phyloP scores from a whole-genome alignment of 2,888 invertebrate species.

The Stictocephala bisonia region DNA sequence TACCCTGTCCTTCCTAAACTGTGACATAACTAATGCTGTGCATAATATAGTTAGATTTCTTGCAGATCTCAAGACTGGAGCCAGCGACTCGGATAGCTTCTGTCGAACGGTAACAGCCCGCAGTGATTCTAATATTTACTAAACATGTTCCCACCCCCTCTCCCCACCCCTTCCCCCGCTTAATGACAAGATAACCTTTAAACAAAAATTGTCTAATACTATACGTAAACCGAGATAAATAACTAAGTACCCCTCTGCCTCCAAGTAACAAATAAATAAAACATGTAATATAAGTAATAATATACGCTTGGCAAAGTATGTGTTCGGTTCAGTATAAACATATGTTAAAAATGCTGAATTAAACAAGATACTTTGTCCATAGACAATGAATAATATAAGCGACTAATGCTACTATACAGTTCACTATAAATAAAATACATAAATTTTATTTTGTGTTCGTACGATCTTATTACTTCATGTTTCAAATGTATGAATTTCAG shows the following conservation, averaged over 20 bases:
- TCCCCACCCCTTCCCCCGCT: constrained; percentile 11
- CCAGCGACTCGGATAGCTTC: constrained; percentile 11
- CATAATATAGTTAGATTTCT: constrained; percentile 54
- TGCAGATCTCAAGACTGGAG: constrained; percentile 55
- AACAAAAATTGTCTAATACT: constrained; percentile 36
- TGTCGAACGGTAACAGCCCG: constrained; percentile 40
- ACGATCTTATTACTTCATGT: constrained; percentile 29
- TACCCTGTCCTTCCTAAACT: neutral
- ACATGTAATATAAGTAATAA: constrained; percentile 47
- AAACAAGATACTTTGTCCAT: constrained; percentile 44
- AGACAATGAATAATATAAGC: constrained; percentile 11
- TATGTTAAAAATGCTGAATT: constrained; percentile 12
- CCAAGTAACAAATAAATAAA: constrained; percentile 63
- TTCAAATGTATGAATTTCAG: constrained; percentile 35
- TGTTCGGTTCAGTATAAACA: constrained; percentile 38
- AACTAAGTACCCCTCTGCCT: constrained; percentile 63
- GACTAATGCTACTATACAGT: constrained; percentile 11
- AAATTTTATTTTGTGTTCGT: constrained; percentile 24
- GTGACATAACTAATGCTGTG: constrained; percentile 56
- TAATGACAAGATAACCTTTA: constrained; percentile 43
- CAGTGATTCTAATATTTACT: constrained; percentile 37
- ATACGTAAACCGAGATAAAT: constrained; percentile 28
- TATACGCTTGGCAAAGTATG: constrained; percentile 40
- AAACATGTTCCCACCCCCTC: constrained; percentile 22
- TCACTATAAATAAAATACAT: constrained; percentile 21